Percentiles rank a stretch among this genome's conserved stretches.
Conservation (phyloP, 2,888 invertebrate genomes). For the Drosophila mettleri region DNA sequence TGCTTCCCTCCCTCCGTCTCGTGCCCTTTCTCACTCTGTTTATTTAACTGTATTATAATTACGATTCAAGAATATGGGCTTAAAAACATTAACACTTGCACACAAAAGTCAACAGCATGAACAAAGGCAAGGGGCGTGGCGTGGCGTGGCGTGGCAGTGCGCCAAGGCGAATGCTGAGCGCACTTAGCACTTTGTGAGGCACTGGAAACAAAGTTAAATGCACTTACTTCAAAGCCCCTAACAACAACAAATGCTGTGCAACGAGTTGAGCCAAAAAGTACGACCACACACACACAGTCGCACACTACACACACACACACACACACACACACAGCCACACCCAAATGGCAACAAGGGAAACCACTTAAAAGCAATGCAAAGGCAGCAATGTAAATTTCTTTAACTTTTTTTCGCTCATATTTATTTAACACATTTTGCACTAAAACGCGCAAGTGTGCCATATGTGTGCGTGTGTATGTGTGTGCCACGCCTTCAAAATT, state of each 20-base stretch:
- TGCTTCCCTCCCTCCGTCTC: too few species aligned
- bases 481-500: slow-evolving; percentile 65
- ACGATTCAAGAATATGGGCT: slow-evolving; percentile 47
- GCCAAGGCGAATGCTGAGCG: slow-evolving; percentile 47
- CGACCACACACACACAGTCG: slow-evolving; percentile 53
- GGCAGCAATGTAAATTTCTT: slow-evolving; percentile 71
- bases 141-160: background rate
- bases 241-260: slow-evolving; percentile 62
- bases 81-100: slow-evolving; percentile 59
- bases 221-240: slow-evolving; percentile 70
- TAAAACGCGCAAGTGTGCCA: slow-evolving; percentile 17
- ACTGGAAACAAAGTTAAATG: slow-evolving; percentile 60
- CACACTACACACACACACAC: slow-evolving; percentile 21
- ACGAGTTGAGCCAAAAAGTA: slow-evolving; percentile 70
- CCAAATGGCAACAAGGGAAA: slow-evolving; percentile 66
- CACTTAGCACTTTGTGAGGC: slow-evolving; percentile 64
- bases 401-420: slow-evolving; percentile 63
- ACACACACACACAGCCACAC: slow-evolving; percentile 22
- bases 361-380: slow-evolving; percentile 74
- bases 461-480: slow-evolving; percentile 16
- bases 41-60: slow-evolving; percentile 52
- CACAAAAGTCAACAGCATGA: slow-evolving; percentile 70
- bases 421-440: slow-evolving; percentile 72
- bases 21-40: too few species aligned
- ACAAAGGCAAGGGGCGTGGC: slow-evolving; percentile 40